phyloP scores from a whole-genome alignment of 1,140 invertebrate genomes.

The Muscidifurax raptorellus region DNA sequence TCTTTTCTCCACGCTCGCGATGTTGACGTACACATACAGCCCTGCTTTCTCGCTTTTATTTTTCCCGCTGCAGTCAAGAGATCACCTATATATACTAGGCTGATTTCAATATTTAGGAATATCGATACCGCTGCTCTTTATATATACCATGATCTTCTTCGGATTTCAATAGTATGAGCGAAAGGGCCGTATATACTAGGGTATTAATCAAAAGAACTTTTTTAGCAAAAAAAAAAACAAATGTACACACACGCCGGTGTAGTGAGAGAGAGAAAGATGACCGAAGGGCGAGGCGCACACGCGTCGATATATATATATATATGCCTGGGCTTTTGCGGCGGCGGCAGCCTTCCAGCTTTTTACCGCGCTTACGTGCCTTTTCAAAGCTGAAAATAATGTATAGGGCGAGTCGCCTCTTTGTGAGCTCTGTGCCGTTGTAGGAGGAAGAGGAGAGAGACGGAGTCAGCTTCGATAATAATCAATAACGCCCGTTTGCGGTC shows the following conservation, averaged over 20 bases:
- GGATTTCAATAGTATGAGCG: conserved; percentile 70
- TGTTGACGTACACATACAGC: not conserved
- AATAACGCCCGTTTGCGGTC: conserved; percentile 41
- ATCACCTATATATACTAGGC: too few species aligned
- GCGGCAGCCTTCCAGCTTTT: conserved; percentile 13
- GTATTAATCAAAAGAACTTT: conserved; percentile 72
- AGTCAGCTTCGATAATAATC: conserved; percentile 47
- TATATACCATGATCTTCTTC: not conserved
- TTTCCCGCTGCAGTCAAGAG: not conserved
- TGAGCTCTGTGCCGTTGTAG: conserved; percentile 21
- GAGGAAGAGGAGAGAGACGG: conserved; percentile 6
- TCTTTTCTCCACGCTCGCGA: conserved; percentile 47
- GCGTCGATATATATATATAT: too few species aligned
- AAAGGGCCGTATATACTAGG: conserved; percentile 58
- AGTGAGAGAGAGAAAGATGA: conserved; percentile 2
- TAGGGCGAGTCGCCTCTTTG: conserved; percentile 39
- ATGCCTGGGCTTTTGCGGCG: conserved; percentile 43
- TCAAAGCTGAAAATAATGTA: conserved; percentile 48
- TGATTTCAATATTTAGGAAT: not conserved
- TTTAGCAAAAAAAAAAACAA: conserved; percentile 60
- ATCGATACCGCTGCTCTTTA: not conserved
- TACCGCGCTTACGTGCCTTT: conserved; percentile 47
- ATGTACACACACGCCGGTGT: not conserved
- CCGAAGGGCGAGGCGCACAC: conserved; percentile 33
- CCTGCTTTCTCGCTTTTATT: not conserved